phyloP scores from a whole-genome alignment of 2,888 invertebrate genomes.

The Lepidocyrtinus sp. region DNA sequence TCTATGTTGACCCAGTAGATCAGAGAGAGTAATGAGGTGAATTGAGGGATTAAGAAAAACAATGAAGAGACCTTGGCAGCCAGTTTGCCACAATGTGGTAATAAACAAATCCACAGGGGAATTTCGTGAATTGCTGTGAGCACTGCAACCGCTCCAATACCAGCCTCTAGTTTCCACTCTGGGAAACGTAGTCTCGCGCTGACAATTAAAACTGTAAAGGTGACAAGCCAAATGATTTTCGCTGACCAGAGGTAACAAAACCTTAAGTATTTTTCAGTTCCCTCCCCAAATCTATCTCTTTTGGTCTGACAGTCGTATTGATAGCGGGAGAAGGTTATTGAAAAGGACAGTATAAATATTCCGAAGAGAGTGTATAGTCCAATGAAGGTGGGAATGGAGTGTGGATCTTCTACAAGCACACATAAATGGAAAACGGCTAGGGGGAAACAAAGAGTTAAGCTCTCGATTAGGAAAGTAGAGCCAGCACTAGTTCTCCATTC shows the following conservation, averaged over 20 bases:
- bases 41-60: slow-evolving; percentile 68
- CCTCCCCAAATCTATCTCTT: slow-evolving; percentile 57
- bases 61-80: slow-evolving; percentile 37
- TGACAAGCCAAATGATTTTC: slow-evolving; percentile 58
- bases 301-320: slow-evolving; percentile 50
- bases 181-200: slow-evolving; percentile 37
- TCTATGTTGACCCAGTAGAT: slow-evolving; percentile 68
- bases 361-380: slow-evolving; percentile 53
- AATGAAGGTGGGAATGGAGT: slow-evolving; percentile 46
- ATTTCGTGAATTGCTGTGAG: slow-evolving; percentile 42
- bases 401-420: slow-evolving; percentile 48
- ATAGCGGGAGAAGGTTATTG: slow-evolving; percentile 58
- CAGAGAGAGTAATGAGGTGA: slow-evolving; percentile 61
- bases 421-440: slow-evolving; percentile 47
- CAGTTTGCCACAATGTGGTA: slow-evolving; percentile 32
- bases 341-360: slow-evolving; percentile 47
- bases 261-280: slow-evolving; percentile 43
- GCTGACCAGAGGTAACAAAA: slow-evolving; percentile 57
- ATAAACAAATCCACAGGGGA: slow-evolving; percentile 53
- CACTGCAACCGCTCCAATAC: slow-evolving; percentile 15
- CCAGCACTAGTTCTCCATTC: slow-evolving; percentile 2
- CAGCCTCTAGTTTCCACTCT: slow-evolving; percentile 20
- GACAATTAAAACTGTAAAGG: slow-evolving; percentile 51
- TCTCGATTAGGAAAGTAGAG: slow-evolving; percentile 44
- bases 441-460: slow-evolving; percentile 53